Evolutionary conservation across 2,888 invertebrate species (phyloP), one percentile per base, ranked within the genome.

Genomic region (Metalampra italica): DNA sequence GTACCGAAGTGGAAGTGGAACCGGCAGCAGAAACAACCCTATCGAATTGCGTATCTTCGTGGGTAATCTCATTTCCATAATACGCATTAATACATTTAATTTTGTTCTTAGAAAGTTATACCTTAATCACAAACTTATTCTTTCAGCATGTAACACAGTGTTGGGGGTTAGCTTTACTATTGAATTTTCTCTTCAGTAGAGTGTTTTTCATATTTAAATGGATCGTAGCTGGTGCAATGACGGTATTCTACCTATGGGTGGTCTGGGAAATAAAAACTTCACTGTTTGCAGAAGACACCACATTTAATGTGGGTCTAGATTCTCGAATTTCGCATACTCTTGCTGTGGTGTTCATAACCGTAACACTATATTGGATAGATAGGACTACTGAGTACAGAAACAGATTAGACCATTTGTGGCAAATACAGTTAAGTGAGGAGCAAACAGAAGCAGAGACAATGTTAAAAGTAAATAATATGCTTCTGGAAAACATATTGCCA

Each of bases 401-500:
- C 61, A 92, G 98, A 64, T 90, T 98, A 57, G 97, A 98, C 74
- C 96, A 95, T 68, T 90, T 94, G 60, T 92, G 90, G 90, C 87
- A 90, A 74, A 71, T 80, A 48, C 86, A 97, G 68, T 86, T 94
- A 29, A 94, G 95, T 62, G 92, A 93, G 58, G 97, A 98, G 71
- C 95, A 97, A 77, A 92, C 94, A 57, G 95, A 97, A 77, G 96
- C 96, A 0, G 92, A 94, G 60, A 93, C 93, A n/a, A 96, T 95
- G 75, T 93, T 96, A 56, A 93, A 93, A 62, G 94, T 97, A 0
- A 98, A 98, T 78, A 96, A 94, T 66, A 93, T 97, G 80, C 89
- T 98, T 36, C 90, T 98, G 37, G 94, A 96, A 68, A 98, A 98
- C 75, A 98, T 98, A 68, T 88, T 98, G 37, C 98, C 98, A 0